A percentile compares a stretch with the other conserved stretches of the same genome.
Conservation (phyloP, 2,888 invertebrate genomes). For the Drepana falcataria region DNA sequence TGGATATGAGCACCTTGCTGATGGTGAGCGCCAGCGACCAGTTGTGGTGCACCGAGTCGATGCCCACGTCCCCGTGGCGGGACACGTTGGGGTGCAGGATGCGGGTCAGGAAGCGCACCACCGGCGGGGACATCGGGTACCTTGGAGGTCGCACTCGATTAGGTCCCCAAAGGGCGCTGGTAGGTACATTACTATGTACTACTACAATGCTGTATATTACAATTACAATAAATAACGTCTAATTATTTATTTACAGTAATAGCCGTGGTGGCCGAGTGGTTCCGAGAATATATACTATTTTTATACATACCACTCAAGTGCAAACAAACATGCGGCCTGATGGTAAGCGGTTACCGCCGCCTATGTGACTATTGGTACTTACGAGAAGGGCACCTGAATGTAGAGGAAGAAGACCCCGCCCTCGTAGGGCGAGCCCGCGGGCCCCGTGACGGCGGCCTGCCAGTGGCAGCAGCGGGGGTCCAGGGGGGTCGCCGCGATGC, state of each 20-base stretch:
- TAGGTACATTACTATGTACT: neutral
- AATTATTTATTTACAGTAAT: no score
- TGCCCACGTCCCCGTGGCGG: conserved; percentile 95
- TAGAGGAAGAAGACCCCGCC: conserved; percentile 95
- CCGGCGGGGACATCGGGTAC: conserved; percentile 95
- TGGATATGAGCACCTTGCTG: conserved; percentile 91
- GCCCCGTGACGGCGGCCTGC: conserved; percentile 96
- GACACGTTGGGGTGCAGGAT: conserved; percentile 97
- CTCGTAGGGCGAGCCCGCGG: conserved; percentile 95
- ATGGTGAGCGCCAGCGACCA: conserved; percentile 97
- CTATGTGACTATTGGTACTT: conserved; percentile 26
- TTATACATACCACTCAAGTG: no score
- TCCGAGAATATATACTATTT: no score
- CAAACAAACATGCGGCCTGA: no score
- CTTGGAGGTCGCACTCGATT: conserved; percentile 21
- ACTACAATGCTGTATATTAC: no score
- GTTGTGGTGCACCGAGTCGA: conserved; percentile 96
- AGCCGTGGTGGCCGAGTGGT: no score
- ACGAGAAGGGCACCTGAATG: conserved; percentile 91
- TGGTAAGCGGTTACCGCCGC: no score
- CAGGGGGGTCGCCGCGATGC: conserved; percentile 89
- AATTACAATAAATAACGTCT: no score
- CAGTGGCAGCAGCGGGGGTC: conserved; percentile 92
- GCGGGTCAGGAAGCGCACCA: conserved; percentile 94
- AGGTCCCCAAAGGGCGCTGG: neutral